Evolutionary conservation across 1,140 invertebrate species (phyloP), one percentile per base, ranked within the genome.

Genomic region (Drosophila quadrilineata): DNA sequence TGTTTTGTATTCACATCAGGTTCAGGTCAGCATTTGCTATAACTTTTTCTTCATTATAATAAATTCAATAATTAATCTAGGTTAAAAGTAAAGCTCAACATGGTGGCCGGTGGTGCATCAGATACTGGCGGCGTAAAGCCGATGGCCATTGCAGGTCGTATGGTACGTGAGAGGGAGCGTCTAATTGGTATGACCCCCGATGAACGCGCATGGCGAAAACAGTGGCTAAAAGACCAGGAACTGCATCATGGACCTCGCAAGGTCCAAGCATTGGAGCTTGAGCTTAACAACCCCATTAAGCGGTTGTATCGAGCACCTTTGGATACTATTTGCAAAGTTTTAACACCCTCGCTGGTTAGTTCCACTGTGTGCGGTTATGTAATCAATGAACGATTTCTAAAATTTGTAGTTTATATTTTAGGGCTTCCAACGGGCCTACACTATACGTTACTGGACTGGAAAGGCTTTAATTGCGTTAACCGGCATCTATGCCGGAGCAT

Each of bases 181-280:
- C 90, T 95, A 16, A 75, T 93, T 41, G 95, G 95, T 52, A 97
- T 97, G 95, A 94, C 93, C 3, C 91, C 94, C 84, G 94, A 93
- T n/a, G 96, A 97, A 91, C 92, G 96, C 70, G 93, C 93, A 36
- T 97, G 94, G 93, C 92, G 96, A 57, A 94, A 93, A 68, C 93
- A 96, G 87, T 98, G 93, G 93, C 68, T 97, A 0, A 93, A 96
- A 87, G 96, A 96, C 91, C 95, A 96, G 91, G 80, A 93, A 66
- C 90, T 98, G 26, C 91, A 92, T 9, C 93, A 94, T 46, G 96
- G 97, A 80, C 95, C 96, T 0, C 86, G 92, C 24, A 75, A 91
- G 60, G 92, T 94, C 0, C 92, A 93, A 6, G 91, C 93, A 76
- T 93, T 93, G 48, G 94, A 94, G 77, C 91, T 90, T 72, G 92